Evolutionary conservation across 1,140 invertebrate genomes (phyloP), one percentile per base, ranked within the genome.

Genomic region (Dendrolimus kikuchii): DNA sequence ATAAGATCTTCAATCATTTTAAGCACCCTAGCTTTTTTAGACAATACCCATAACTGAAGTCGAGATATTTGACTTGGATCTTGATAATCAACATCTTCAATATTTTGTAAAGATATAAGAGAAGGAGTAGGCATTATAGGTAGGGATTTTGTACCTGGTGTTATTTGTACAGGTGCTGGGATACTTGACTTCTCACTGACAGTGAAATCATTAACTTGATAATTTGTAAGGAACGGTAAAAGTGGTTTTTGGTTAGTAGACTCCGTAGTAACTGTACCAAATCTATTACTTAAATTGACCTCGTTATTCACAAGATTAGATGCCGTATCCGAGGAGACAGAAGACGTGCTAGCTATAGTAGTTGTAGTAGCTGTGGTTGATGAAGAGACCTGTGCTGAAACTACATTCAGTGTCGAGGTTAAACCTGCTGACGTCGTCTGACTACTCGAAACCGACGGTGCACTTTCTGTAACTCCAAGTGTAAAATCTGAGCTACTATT

Each of bases 1-100:
- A 88, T 74, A 49, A 88, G 64, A 46, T 87, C 73, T 76, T 88
- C 85, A 56, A 88, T 88, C 74, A 88, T 85, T 74, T 84, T 81
- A 49, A 88, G 72, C 53, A 88, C 81, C 57, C 77, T 70, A 49
- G 87, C 84, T 72, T 84, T 84, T 67, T 86, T 86, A 7, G 84
- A 85, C 55, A 86, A 74, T 52, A 85, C 62, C 81, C 77, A 82
- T 55, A 87, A 60, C 59, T 85, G 78, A 43, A 81, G 55, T 36
- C 67, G 74, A 6, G 81, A 76, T 51, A 85, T 51, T 55, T 78
- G 68, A 62, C 51, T 74, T 37, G 78, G 70, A 62, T 83, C 68
- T 52, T 78, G 66, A 51, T 77, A 60, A 47, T 60, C 53, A 52
- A 46, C 49, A 46, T 63, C 61, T 60, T 71, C 63, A 52, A 66